Percentiles rank a stretch among this genome's conserved stretches.
These are phyloP conservation scores for Rhinophrynus dorsalis DNA, from an alignment of 2,797 vertebrate species.

Conservation along the genomic window DNA sequence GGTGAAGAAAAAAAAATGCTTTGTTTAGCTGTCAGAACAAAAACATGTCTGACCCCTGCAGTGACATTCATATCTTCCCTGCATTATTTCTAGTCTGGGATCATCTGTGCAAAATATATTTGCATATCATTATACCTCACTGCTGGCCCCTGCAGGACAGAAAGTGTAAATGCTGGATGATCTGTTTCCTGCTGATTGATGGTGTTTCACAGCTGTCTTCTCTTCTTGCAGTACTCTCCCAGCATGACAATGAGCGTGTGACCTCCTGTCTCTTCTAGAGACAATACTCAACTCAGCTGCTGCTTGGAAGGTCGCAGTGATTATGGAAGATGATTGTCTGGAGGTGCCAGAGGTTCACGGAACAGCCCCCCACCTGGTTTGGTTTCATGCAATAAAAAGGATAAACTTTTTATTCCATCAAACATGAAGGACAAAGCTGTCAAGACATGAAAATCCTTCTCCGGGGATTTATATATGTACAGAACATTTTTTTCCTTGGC, in stretches of 20 bases:
- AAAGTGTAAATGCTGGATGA: no score
- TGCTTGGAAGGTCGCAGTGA: slow-evolving; percentile 80
- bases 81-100: no score
- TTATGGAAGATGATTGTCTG: slow-evolving; percentile 81
- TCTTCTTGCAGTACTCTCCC: slow-evolving; percentile 88
- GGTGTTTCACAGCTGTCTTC: slow-evolving; percentile 10
- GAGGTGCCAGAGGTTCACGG: slow-evolving; percentile 80
- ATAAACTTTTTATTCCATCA: slow-evolving; percentile 88
- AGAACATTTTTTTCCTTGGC: slow-evolving; percentile 76
- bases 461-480: slow-evolving; percentile 80
- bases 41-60: no score
- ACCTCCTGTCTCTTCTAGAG: slow-evolving; percentile 67
- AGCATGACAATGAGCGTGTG: slow-evolving; percentile 99
- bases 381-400: slow-evolving; percentile 89
- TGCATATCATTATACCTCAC: no score
- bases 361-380: slow-evolving; percentile 72
- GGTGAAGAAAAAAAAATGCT: no score
- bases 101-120: no score
- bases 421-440: slow-evolving; percentile 87
- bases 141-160: no score
- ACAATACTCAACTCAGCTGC: slow-evolving; percentile 80
- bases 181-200: no score
- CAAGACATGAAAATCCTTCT: slow-evolving; percentile 84
- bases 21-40: no score
- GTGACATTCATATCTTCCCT: no score